phyloP scores from a whole-genome alignment of 2,113 vertebrate species.

The Sceloporus tristichus region DNA sequence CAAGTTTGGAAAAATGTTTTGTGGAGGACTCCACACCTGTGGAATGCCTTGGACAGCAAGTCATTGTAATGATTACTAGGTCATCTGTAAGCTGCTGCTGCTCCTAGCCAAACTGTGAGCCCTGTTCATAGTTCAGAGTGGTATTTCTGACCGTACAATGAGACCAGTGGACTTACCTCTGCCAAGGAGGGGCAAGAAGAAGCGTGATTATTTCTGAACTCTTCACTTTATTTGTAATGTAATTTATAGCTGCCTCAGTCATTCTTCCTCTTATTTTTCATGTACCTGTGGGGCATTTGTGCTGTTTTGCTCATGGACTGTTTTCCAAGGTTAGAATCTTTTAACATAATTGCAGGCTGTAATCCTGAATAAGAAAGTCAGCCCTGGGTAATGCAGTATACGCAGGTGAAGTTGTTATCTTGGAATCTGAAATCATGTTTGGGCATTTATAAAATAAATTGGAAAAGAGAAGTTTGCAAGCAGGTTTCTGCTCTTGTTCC shows the following conservation, averaged over 20 bases:
- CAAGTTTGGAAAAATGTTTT: conserved; percentile 56
- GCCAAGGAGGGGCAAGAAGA: background rate
- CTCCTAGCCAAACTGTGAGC: background rate
- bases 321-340: background rate
- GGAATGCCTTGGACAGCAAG: conserved; percentile 29
- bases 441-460: background rate
- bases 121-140: conserved; percentile 2
- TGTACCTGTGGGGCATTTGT: background rate
- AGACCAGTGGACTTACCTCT: background rate
- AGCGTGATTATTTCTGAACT: background rate
- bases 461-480: background rate
- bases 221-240: background rate
- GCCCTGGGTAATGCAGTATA: background rate
- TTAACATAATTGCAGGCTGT: background rate
- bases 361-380: background rate
- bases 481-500: background rate
- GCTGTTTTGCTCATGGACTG: background rate
- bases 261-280: background rate
- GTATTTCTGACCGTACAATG: conserved; percentile 13
- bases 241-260: background rate
- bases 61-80: conserved; percentile 20
- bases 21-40: conserved; percentile 60
- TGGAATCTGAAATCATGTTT: background rate
- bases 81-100: background rate
- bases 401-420: background rate